phyloP scores from a whole-genome alignment of 2,888 invertebrate species.

The Ariolimax columbianus region DNA sequence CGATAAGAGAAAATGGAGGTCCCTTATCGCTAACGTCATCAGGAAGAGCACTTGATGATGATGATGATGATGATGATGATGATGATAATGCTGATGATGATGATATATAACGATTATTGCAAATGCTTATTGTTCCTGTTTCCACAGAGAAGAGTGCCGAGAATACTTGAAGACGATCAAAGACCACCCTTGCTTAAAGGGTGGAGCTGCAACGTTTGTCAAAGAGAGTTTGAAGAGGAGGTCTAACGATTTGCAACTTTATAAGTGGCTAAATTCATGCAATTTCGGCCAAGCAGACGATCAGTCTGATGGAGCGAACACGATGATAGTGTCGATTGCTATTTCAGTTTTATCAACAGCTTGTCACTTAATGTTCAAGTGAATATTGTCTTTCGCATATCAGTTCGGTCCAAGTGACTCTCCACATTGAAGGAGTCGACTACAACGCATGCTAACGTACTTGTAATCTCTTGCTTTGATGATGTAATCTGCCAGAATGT shows the following conservation, averaged over 20 bases:
- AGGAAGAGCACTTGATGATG: too few species aligned
- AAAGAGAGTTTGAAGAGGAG: background rate
- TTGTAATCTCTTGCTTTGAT: too few species aligned
- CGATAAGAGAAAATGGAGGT: too few species aligned
- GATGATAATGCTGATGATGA: too few species aligned
- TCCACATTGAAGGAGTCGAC: too few species aligned
- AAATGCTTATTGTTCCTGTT: background rate
- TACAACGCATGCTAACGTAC: too few species aligned
- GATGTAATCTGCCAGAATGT: too few species aligned
- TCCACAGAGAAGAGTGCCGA: constrained; percentile 16
- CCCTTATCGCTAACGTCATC: too few species aligned
- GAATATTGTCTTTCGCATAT: background rate
- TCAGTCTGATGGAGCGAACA: background rate
- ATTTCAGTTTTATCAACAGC: background rate
- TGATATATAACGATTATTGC: too few species aligned
- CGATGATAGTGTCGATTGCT: background rate
- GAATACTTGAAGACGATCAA: background rate
- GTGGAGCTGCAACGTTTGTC: background rate
- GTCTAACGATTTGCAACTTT: background rate
- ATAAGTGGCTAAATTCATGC: constrained; percentile 14
- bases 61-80: too few species aligned
- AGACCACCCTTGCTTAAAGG: constrained; percentile 9
- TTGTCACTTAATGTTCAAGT: background rate
- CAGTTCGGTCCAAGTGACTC: too few species aligned
- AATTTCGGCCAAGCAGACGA: background rate